Evolutionary conservation across 2,888 invertebrate genomes (phyloP), one percentile per base, ranked within the genome.

Genomic region (Petrolisthes manimaculis): DNA sequence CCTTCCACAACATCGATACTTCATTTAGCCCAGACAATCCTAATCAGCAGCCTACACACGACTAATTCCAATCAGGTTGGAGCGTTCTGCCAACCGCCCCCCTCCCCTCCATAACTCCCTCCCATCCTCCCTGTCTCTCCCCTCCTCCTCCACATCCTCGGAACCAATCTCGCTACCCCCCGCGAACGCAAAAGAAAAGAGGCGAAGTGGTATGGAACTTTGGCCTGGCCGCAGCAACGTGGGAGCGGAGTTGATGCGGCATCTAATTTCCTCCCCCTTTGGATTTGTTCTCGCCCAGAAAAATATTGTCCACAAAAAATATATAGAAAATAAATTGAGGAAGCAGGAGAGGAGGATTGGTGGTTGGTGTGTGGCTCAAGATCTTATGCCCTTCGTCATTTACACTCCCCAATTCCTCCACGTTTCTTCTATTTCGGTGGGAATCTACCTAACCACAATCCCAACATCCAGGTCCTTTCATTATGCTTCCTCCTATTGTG

Each of bases 221-320:
- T 84, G 84, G 84, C 74, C 84, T 74, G 74, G 61, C 75, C 51
- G 88, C 74, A 71, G 88, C 79, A 84, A 81, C 84, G 88, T 84
- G 84, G 80, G 71, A 84, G 84, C 88, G 88, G 88, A 88, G 80
- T 88, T 84, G 88, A 88, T 88, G 88, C 88, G 88, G 88, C 88
- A 88, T 84, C 88, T 88, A 88, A 88, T 88, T 88, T 88, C 88
- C 88, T 88, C 88, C 84, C 88, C 88, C 84, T 88, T 88, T 88
- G 88, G 88, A 88, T 88, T 88, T 88, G 88, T 88, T 88, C 88
- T 88, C 84, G 80, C 80, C 80, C 88, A 84, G 84, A 88, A 88
- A 88, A 88, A 88, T 86, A 88, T 88, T 83, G 87, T 75, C 83
- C 87, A 87, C 78, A 53, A 69, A 77, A 86, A 86, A 77, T 37